phyloP scores from a whole-genome alignment of 2,113 vertebrate genomes.

The Myocastor coypus region DNA sequence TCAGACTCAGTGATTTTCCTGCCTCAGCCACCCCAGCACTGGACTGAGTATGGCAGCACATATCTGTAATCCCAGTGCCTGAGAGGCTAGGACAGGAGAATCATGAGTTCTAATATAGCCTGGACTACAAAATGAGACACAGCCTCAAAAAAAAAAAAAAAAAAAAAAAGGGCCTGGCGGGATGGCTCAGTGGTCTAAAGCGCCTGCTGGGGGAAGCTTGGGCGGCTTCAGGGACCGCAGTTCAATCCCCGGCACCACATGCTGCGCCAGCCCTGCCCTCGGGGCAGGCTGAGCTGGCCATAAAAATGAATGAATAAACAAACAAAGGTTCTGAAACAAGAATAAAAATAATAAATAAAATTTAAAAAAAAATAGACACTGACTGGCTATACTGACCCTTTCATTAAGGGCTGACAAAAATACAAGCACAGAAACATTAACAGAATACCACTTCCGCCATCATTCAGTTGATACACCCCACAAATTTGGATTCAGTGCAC shows the following conservation, averaged over 20 bases:
- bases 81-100: background rate
- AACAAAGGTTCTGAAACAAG: no score
- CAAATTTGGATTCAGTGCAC: background rate
- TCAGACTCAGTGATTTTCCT: background rate
- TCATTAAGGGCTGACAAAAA: constrained; percentile 21
- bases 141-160: background rate
- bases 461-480: background rate
- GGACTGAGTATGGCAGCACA: background rate
- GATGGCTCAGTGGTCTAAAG: no score
- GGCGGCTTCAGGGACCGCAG: no score
- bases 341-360: no score
- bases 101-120: background rate
- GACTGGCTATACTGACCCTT: background rate
- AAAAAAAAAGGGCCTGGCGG: no score
- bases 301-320: no score
- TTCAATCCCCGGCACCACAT: no score
- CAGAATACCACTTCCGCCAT: background rate
- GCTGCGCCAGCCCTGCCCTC: no score
- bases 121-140: background rate
- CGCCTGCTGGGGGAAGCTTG: no score
- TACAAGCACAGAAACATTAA: constrained; percentile 25
- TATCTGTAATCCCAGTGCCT: background rate
- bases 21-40: background rate
- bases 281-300: no score
- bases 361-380: background rate